Conservation (phyloP, 2,888 invertebrate genomes). For the Athetis lepigone region DNA sequence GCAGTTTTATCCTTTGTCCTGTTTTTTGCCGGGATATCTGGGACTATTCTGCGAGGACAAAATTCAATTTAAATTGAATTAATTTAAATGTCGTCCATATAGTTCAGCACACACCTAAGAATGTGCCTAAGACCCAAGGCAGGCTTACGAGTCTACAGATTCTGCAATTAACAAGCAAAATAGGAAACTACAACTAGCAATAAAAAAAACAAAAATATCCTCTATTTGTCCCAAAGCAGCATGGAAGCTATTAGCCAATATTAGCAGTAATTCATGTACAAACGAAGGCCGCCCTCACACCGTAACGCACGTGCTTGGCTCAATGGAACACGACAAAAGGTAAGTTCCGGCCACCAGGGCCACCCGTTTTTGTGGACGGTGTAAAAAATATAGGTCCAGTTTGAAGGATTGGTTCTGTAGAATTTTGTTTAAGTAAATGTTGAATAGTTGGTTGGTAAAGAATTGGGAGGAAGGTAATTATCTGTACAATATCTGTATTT, state of each 20-base stretch:
- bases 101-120: no score
- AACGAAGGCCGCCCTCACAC: conserved; percentile 52
- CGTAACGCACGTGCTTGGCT: conserved; percentile 71
- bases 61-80: no score
- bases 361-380: conserved; percentile 55
- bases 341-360: conserved; percentile 68
- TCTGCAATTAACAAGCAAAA: neutral
- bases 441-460: no score
- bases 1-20: no score
- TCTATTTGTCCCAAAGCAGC: neutral
- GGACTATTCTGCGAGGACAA: no score
- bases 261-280: conserved; percentile 42
- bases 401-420: conserved; percentile 50
- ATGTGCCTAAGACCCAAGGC: no score
- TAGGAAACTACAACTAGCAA: neutral
- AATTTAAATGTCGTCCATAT: no score
- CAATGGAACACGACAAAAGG: conserved; percentile 67
- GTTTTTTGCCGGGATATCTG: no score
- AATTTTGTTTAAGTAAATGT: neutral
- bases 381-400: conserved; percentile 48
- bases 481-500: no score
- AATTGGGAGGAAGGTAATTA: no score
- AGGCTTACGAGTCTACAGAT: no score
- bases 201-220: neutral
- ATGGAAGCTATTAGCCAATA: conserved; percentile 33